phyloP scores from a whole-genome alignment of 2,888 invertebrate species.

The Anodontia alba region DNA sequence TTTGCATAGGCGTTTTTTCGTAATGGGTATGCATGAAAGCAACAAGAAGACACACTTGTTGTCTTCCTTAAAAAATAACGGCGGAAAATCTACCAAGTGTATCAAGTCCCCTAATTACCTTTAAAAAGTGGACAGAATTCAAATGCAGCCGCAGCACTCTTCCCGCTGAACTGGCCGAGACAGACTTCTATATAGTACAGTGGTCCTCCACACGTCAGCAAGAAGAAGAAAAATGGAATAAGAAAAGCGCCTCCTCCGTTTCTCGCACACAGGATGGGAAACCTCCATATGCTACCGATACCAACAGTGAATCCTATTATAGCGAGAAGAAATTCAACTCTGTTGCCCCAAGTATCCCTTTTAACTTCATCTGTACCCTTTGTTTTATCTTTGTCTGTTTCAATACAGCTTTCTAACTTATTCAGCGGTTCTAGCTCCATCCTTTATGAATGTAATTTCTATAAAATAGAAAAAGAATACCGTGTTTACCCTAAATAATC shows the following conservation, averaged over 20 bases:
- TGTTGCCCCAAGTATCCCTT: conserved; percentile 47
- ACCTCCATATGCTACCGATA: conserved; percentile 55
- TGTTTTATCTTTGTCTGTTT: neutral
- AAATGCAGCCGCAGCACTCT: conserved; percentile 44
- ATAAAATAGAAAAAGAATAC: too few relatives aligned
- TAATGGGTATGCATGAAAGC: too few relatives aligned
- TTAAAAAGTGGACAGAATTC: conserved; percentile 49
- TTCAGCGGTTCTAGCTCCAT: conserved; percentile 31
- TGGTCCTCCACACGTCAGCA: conserved; percentile 52
- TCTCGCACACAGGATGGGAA: conserved; percentile 50
- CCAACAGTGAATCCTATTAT: conserved; percentile 56
- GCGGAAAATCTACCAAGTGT: too few relatives aligned
- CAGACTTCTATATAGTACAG: conserved; percentile 57
- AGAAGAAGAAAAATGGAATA: conserved; percentile 60
- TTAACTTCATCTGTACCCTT: neutral
- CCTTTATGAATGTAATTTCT: neutral
- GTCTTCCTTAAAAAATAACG: too few relatives aligned
- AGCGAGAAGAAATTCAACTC: conserved; percentile 52
- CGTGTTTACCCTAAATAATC: too few relatives aligned
- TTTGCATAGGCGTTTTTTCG: too few relatives aligned
- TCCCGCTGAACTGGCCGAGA: conserved; percentile 49
- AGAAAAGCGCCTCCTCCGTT: conserved; percentile 61
- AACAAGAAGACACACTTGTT: too few relatives aligned
- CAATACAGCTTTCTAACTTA: neutral
- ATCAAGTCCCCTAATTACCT: conserved; percentile 31